Evolutionary conservation across 2,888 invertebrate genomes (phyloP).

Genomic region (Limulus polyphemus): DNA sequence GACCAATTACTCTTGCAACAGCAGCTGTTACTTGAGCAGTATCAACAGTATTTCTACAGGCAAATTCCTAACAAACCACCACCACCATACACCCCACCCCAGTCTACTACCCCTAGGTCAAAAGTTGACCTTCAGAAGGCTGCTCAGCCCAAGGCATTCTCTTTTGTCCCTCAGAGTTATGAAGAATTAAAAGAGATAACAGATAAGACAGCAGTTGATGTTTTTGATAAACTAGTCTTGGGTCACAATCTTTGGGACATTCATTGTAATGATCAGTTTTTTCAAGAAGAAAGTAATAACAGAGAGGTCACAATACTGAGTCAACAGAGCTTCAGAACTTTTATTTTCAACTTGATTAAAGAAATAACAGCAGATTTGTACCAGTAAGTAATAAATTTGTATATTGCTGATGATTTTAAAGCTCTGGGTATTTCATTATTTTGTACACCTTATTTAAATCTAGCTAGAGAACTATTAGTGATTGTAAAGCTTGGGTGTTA

Average conservation of each 20-base stretch:
- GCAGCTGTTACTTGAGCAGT: slow-evolving; percentile 42
- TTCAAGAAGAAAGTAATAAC: neutral
- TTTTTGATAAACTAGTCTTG: too few relatives aligned
- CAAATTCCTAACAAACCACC: slow-evolving; percentile 63
- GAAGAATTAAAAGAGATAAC: too few relatives aligned
- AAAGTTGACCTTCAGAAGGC: too few relatives aligned
- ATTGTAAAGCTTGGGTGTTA: neutral
- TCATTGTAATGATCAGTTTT: too few relatives aligned
- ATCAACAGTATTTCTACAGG: slow-evolving; percentile 44
- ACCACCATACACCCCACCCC: slow-evolving; percentile 58
- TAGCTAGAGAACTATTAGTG: slow-evolving; percentile 25
- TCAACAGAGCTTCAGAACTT: slow-evolving; percentile 31
- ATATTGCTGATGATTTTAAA: neutral
- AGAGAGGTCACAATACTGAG: slow-evolving; percentile 26
- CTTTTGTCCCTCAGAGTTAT: too few relatives aligned
- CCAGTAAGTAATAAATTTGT: slow-evolving; percentile 15
- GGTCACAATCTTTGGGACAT: too few relatives aligned
- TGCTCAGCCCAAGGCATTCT: too few relatives aligned
- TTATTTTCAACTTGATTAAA: slow-evolving; percentile 36
- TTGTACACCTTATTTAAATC: neutral
- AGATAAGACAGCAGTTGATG: too few relatives aligned
- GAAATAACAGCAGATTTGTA: slow-evolving; percentile 36
- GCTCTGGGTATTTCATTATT: neutral
- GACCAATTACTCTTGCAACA: slow-evolving; percentile 45
- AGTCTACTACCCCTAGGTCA: neutral